Percentiles rank a stretch among this genome's conserved stretches.
These are phyloP conservation scores for Nudaria mundana DNA, from an alignment of 2,888 invertebrate species.

Conservation along the genomic window DNA sequence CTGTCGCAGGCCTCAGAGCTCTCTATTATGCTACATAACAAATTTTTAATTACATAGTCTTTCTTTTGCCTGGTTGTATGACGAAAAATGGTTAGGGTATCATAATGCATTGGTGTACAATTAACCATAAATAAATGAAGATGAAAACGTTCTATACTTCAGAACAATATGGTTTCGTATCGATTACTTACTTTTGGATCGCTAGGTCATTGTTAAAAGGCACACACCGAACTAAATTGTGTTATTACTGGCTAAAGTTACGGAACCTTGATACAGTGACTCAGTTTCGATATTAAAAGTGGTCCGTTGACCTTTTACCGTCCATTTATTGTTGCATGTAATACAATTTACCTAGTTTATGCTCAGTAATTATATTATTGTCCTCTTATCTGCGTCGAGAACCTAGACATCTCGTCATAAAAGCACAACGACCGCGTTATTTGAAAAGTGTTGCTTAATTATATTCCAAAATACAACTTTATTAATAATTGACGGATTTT, in stretches of 20 bases:
- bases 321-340: slow-evolving; percentile 55
- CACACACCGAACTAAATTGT: slow-evolving; percentile 37
- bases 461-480: slow-evolving; percentile 15
- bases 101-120: no score
- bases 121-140: slow-evolving; percentile 14
- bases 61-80: no score
- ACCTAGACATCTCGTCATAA: neutral
- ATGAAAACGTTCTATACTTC: slow-evolving; percentile 18
- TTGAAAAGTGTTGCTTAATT: slow-evolving; percentile 4
- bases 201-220: slow-evolving; percentile 37
- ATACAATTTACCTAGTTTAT: slow-evolving; percentile 39
- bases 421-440: neutral
- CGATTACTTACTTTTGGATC: slow-evolving; percentile 40
- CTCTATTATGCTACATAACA: slow-evolving; percentile 6
- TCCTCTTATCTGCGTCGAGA: slow-evolving; percentile 5
- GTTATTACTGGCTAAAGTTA: slow-evolving; percentile 56
- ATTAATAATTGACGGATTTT: slow-evolving; percentile 24
- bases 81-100: no score
- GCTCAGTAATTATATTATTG: slow-evolving; percentile 6
- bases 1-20: slow-evolving; percentile 12
- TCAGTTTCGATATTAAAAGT: slow-evolving; percentile 72
- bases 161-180: slow-evolving; percentile 27
- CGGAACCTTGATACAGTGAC: slow-evolving; percentile 75
- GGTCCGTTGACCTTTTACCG: slow-evolving; percentile 75
- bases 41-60: slow-evolving; percentile 22